phyloP scores from a whole-genome alignment of 1,140 invertebrate genomes.

The Philopotamus ludificatus region DNA sequence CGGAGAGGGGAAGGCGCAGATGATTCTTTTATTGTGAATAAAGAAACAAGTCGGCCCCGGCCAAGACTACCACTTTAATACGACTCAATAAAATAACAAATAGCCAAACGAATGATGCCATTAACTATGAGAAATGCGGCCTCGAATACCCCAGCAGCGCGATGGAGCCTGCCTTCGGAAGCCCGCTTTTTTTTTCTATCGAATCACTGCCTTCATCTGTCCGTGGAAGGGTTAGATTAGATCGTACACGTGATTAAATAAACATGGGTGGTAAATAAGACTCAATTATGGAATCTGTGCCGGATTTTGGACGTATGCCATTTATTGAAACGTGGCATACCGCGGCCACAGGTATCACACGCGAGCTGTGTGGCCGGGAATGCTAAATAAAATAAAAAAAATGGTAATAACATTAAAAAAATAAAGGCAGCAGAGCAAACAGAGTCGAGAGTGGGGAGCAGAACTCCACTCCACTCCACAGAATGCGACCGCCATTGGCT shows the following conservation, averaged over 20 bases:
- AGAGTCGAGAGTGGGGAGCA: background rate
- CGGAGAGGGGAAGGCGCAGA: background rate
- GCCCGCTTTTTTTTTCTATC: background rate
- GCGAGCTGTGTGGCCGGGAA: slow-evolving; percentile 40
- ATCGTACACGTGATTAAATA: too few species aligned
- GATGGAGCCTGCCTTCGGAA: background rate
- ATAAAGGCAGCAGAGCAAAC: slow-evolving; percentile 10
- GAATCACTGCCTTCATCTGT: too few species aligned
- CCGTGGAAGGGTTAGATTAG: too few species aligned
- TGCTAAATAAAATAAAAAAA: slow-evolving; percentile 38
- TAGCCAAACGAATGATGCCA: slow-evolving; percentile 16
- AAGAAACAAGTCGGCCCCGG: background rate
- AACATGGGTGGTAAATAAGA: too few species aligned
- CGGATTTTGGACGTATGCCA: too few species aligned
- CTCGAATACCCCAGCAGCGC: background rate
- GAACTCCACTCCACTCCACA: background rate
- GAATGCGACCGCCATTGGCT: background rate
- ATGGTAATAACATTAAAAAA: slow-evolving; percentile 36
- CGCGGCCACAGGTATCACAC: slow-evolving; percentile 40
- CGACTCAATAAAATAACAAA: slow-evolving; percentile 25
- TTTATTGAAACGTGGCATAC: slow-evolving; percentile 36
- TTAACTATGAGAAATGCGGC: slow-evolving; percentile 1
- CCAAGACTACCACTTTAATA: slow-evolving; percentile 7
- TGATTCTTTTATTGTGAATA: background rate
- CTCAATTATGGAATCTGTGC: too few species aligned